phyloP scores from a whole-genome alignment of 2,888 invertebrate species.

The Sicus ferrugineus region DNA sequence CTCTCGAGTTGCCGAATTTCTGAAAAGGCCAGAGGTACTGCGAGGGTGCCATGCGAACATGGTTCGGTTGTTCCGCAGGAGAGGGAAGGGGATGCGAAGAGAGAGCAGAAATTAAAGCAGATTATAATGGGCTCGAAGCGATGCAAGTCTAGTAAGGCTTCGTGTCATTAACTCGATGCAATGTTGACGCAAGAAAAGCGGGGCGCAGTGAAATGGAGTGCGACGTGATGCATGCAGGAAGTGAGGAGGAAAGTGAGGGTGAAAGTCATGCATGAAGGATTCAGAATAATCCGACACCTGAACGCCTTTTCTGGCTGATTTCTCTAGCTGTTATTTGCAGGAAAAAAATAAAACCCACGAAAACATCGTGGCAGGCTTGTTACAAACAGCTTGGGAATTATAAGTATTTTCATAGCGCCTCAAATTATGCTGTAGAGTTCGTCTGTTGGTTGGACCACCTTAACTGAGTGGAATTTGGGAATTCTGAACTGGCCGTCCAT shows the following conservation, averaged over 20 bases:
- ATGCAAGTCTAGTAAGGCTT: conserved; percentile 15
- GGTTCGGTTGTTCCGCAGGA: conserved; percentile 2
- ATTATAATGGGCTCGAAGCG: conserved; percentile 19
- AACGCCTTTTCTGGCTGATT: no score
- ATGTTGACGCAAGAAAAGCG: neutral
- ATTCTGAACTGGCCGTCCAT: neutral
- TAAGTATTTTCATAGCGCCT: no score
- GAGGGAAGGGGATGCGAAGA: neutral
- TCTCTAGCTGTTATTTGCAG: no score
- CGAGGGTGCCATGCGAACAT: conserved; percentile 15
- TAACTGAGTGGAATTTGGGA: no score
- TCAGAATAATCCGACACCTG: no score
- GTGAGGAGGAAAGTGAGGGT: no score
- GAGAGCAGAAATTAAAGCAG: conserved; percentile 19
- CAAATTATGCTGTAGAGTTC: no score
- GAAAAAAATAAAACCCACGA: no score
- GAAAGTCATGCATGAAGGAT: no score
- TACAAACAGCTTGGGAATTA: no score
- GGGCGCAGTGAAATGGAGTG: conserved; percentile 12
- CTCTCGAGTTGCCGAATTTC: conserved; percentile 75
- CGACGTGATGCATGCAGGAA: neutral
- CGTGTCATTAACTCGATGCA: conserved; percentile 20
- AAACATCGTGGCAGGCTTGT: no score
- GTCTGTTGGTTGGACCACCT: no score
- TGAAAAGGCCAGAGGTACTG: conserved; percentile 87